Conservation (phyloP, 2,797 vertebrate genomes). For the Okamejei kenojei region DNA sequence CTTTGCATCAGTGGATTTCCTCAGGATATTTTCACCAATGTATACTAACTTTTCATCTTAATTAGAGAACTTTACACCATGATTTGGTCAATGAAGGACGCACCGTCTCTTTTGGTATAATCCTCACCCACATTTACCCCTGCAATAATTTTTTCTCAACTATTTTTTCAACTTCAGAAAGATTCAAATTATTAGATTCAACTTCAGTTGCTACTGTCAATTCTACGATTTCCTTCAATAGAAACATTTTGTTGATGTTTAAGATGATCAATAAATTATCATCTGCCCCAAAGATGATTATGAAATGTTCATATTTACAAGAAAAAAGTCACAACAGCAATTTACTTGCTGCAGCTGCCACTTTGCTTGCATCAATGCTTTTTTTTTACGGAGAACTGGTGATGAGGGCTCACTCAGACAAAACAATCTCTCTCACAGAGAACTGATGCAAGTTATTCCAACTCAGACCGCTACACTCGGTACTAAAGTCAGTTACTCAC, state of each 20-base stretch:
- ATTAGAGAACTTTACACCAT: too few relatives aligned
- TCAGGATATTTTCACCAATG: neutral
- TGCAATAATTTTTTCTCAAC: too few relatives aligned
- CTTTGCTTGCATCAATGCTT: neutral
- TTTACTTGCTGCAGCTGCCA: too few relatives aligned
- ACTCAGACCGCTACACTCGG: neutral
- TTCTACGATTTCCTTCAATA: too few relatives aligned
- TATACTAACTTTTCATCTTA: neutral
- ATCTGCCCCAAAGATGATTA: too few relatives aligned
- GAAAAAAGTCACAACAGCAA: neutral
- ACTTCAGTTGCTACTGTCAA: neutral
- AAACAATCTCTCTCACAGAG: neutral
- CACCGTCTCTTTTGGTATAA: neutral
- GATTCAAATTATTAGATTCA: neutral
- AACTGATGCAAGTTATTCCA: neutral
- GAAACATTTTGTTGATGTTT: too few relatives aligned
- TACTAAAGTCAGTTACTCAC: constrained; percentile 55
- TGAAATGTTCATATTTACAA: too few relatives aligned
- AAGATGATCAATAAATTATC: too few relatives aligned
- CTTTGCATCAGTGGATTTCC: neutral
- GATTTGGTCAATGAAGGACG: neutral
- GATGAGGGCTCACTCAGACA: neutral
- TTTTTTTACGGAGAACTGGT: neutral
- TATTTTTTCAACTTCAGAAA: neutral
- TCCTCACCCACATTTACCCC: neutral